Evolutionary conservation across 2,888 invertebrate species (phyloP), one percentile per base, ranked within the genome.

Genomic region (Bursaphelenchus okinawaensis): DNA sequence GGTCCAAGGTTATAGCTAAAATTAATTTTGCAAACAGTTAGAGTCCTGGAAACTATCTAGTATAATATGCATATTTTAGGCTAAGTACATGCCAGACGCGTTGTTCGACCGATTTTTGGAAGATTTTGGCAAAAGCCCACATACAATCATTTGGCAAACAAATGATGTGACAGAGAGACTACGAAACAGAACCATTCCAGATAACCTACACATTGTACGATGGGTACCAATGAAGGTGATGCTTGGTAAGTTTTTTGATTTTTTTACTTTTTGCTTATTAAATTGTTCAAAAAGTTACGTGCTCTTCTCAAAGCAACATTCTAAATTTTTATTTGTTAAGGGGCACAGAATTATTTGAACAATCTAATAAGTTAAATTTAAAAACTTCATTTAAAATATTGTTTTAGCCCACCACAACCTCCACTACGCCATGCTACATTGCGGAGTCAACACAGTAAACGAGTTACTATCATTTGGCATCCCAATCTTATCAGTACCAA

Each of bases 161-260:
- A 79, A 79, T 55, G 71, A 75, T 16, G 64, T 65, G 8, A 66
- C 75, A 6, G 58, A 23, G 7, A 8, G 24, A 23, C 66, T 72
- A 23, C 61, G 71, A 24, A 40, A 55, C 1, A 24, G 65, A 26
- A 19, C 23, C 19, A 24, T 73, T 22, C 70, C 71, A 16, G 22
- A 22, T 1, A 77, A 78, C 58, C 69, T 77, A 4, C 63, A 67
- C 27, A 23, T 79, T 9, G 64, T 72, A 29, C 64, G 67, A 20
- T 78, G 78, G 78, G 75, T 74, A n/a, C 78, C 78, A 4, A 75
- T 79, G 16, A 78, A 78, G 57, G 70, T 72, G 22, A 65, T 78
- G 7, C 51, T 78, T 60, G 74, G 74, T 74, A 55, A 7, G 58
- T 12, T 24, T 7, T 7, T n/a, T n/a, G n/a, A n/a, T n/a, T n/a